Evolutionary conservation across 30 jellyfish, hydroid and myxozoan species (phyloP).

Genomic region (Chironex yamaguchii): DNA sequence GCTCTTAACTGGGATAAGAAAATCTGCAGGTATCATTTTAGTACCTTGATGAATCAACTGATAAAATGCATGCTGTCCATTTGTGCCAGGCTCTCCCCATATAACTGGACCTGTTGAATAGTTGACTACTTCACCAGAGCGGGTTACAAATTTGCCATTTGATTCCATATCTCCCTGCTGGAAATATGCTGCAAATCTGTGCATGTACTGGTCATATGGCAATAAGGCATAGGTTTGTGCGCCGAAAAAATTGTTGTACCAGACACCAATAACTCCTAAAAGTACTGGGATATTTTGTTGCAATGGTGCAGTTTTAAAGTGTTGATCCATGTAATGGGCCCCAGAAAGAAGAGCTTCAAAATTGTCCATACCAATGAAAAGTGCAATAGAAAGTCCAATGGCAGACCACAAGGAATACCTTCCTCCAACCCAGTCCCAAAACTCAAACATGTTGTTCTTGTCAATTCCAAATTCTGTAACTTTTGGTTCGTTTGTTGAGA

Average conservation of each 20-base stretch:
- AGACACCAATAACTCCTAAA: slow-evolving; percentile 92
- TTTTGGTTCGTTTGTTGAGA: slow-evolving; percentile 95
- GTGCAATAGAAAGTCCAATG: slow-evolving; percentile 95
- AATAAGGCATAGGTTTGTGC: slow-evolving; percentile 96
- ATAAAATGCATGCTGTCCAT: slow-evolving; percentile 99
- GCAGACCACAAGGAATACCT: slow-evolving; percentile 99
- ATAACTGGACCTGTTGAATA: slow-evolving; percentile 97
- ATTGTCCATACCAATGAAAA: slow-evolving; percentile 90
- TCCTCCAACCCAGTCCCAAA: slow-evolving; percentile 99
- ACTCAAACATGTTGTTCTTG: slow-evolving; percentile 90
- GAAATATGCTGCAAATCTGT: slow-evolving; percentile 98
- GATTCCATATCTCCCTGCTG: slow-evolving; percentile 99
- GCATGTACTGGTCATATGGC: slow-evolving; percentile 99
- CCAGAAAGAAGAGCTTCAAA: slow-evolving; percentile 92
- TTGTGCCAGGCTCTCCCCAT: slow-evolving; percentile 99
- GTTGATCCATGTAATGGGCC: slow-evolving; percentile 96
- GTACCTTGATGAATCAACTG: slow-evolving; percentile 99
- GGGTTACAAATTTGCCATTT: slow-evolving; percentile 90
- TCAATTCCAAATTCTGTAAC: slow-evolving; percentile 98
- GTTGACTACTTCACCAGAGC: slow-evolving; percentile 81
- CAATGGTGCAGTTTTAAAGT: slow-evolving; percentile 56
- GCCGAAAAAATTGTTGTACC: slow-evolving; percentile 95
- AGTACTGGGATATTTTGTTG: slow-evolving; percentile 83
- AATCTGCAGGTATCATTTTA: slow-evolving; percentile 91
- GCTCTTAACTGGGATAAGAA: slow-evolving; percentile 87